phyloP scores from a whole-genome alignment of 2,113 vertebrate genomes.

The Poecile atricapillus region DNA sequence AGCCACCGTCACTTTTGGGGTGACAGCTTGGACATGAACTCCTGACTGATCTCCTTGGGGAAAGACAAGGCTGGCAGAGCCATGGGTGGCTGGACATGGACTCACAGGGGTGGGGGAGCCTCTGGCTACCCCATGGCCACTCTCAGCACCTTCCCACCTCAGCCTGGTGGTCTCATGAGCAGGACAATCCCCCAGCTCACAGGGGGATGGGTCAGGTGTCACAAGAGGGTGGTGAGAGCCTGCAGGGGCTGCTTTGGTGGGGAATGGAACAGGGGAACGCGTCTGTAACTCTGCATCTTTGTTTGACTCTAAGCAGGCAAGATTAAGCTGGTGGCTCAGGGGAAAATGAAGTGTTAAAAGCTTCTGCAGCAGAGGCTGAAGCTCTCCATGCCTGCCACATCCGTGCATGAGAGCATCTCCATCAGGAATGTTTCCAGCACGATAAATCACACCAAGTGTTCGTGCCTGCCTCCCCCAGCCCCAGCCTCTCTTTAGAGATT shows the following conservation, averaged over 20 bases:
- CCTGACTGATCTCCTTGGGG: not conserved
- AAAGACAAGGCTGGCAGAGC: not conserved
- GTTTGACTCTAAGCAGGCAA: not conserved
- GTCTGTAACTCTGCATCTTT: not conserved
- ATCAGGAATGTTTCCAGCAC: not conserved
- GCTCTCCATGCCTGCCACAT: not conserved
- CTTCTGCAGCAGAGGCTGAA: not conserved
- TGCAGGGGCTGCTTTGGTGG: not conserved
- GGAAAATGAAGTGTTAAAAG: not conserved
- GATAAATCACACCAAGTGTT: not conserved
- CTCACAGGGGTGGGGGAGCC: not conserved
- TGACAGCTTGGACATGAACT: not conserved
- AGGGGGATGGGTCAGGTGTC: not conserved
- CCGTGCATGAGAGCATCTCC: not conserved
- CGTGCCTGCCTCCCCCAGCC: not conserved
- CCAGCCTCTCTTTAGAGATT: not conserved
- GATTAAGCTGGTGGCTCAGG: not conserved
- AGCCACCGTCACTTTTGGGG: not conserved
- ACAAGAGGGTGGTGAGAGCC: not conserved
- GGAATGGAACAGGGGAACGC: not conserved
- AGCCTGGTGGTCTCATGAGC: not conserved
- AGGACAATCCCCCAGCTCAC: not conserved
- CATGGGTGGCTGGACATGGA: fast-evolving
- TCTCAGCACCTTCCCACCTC: not conserved
- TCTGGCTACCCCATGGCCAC: not conserved